Base-by-base conservation (phyloP, 2,113 vertebrate species). In the Mystacornis crossleyi region DNA sequence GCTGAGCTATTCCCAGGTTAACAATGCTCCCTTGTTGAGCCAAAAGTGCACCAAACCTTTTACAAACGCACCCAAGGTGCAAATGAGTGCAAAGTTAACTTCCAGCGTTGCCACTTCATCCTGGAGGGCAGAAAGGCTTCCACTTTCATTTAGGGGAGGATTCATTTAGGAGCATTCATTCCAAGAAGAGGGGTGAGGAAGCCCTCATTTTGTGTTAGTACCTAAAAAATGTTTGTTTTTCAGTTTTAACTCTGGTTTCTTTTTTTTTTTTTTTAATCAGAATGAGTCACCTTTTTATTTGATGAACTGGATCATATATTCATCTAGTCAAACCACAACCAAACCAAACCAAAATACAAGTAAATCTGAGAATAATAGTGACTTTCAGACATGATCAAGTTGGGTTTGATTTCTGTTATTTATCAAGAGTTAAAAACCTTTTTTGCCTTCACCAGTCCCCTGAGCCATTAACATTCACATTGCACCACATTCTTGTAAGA, bases 401-500 rank as follows among this genome's bases (percentile, higher is more conserved):
- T 96, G 94, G 65, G 65, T 93, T 94, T 92, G 82, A 93, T 96
- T 95, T 96, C 48, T 67, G 75, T 67, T 94, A 84, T 86, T 96
- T 94, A 95, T 93, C 96, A 96, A 90, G 90, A 85, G 85, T 80
- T 96, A 94, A 94, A 95, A 96, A 90, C 48, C 40, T 89, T 60
- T 51, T 93, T 90, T 96, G 65, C 72, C 60, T 95, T 51, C 90
- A 62, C 66, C 78, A 81, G 38, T 84, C 79, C 74, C 95, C 91
- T 42, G 75, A 95, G 89, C 91, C 92, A 79, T 92, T 95, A 94
- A 81, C 92, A 92, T 94, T 94, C 43, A 3, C 88, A 84, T 79
- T 86, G 70, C 45, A 94, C 92, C 90, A 82, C 88, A 96, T 94
- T 97, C 86, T 94, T 96, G 78, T 90, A 94, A 96, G 94, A 95